Conservation (phyloP, 2,888 invertebrate species). For the Tachina lurida region DNA sequence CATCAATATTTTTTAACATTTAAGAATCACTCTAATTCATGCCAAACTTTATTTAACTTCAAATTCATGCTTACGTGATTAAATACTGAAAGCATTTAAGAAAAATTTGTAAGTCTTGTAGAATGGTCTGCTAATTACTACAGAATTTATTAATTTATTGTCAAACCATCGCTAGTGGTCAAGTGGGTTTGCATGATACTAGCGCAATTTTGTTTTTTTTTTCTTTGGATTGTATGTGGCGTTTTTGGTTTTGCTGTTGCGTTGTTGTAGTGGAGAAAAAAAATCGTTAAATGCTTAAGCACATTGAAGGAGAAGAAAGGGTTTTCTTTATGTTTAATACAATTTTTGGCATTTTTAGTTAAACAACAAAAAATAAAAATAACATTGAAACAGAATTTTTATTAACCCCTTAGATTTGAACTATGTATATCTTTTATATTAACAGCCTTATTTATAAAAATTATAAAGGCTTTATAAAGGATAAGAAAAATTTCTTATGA, state of each 20-base stretch:
- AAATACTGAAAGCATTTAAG: too few relatives aligned
- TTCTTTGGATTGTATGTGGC: constrained; percentile 48
- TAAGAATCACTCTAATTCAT: too few relatives aligned
- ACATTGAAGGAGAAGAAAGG: constrained; percentile 60
- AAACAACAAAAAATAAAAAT: constrained; percentile 75
- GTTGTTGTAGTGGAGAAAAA: constrained; percentile 28
- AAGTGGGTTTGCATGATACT: constrained; percentile 27
- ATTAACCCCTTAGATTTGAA: constrained; percentile 37
- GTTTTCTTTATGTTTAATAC: constrained; percentile 76
- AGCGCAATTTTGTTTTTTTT: constrained; percentile 41
- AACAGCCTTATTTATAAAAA: too few relatives aligned
- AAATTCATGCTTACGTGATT: too few relatives aligned
- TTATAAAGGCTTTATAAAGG: too few relatives aligned
- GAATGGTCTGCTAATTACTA: too few relatives aligned
- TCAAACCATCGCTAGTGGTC: not conserved
- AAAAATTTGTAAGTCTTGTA: too few relatives aligned
- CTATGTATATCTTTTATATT: too few relatives aligned
- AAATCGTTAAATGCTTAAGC: constrained; percentile 8
- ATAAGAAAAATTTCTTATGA: too few relatives aligned
- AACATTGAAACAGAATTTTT: constrained; percentile 19
- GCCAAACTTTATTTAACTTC: too few relatives aligned
- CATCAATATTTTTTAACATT: too few relatives aligned
- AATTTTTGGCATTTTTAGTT: constrained; percentile 80
- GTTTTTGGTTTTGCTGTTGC: constrained; percentile 47
- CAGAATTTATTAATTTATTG: too few relatives aligned